Percentiles rank a stretch among this genome's conserved stretches.
These are phyloP conservation scores for Stomorhina lunata DNA, from an alignment of 2,888 invertebrate species.

Conservation along the genomic window DNA sequence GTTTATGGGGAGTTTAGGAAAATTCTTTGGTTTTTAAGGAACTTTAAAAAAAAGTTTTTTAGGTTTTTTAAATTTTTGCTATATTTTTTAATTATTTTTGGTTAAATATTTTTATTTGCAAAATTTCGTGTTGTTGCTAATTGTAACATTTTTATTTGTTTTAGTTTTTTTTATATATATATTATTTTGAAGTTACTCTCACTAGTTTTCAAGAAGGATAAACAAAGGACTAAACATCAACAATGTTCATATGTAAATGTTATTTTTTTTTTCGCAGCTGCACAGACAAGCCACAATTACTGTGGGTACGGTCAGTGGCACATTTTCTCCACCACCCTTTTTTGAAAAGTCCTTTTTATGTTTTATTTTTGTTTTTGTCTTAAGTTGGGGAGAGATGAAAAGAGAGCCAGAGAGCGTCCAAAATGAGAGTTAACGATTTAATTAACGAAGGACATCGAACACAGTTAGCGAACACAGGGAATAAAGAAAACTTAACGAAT, in stretches of 20 bases:
- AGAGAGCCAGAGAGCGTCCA: background rate
- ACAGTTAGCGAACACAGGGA: constrained; percentile 22
- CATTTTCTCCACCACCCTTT: constrained; percentile 68
- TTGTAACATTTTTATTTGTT: constrained; percentile 6
- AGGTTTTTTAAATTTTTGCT: constrained; percentile 1
- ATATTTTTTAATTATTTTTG: background rate
- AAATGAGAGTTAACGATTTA: background rate
- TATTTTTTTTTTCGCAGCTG: background rate
- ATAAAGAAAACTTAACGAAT: constrained; percentile 62
- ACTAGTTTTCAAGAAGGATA: constrained; percentile 31
- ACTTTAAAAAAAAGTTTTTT: constrained; percentile 7
- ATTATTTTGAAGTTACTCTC: constrained; percentile 12
- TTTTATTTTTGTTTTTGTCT: constrained; percentile 14
- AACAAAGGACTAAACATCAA: constrained; percentile 53
- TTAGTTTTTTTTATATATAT: background rate
- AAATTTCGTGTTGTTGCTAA: constrained; percentile 4
- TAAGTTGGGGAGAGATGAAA: background rate
- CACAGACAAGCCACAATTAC: constrained; percentile 66
- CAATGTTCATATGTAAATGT: background rate
- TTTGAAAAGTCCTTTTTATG: background rate
- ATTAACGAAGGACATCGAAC: constrained; percentile 11
- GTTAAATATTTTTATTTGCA: no score
- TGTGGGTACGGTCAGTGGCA: constrained; percentile 70
- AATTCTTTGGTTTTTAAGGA: constrained; percentile 36
- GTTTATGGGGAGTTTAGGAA: background rate